Percentiles rank a stretch among this genome's conserved stretches.
Evolutionary conservation across 2,113 vertebrate genomes (phyloP).

Genomic region (Mastomys natalensis): DNA sequence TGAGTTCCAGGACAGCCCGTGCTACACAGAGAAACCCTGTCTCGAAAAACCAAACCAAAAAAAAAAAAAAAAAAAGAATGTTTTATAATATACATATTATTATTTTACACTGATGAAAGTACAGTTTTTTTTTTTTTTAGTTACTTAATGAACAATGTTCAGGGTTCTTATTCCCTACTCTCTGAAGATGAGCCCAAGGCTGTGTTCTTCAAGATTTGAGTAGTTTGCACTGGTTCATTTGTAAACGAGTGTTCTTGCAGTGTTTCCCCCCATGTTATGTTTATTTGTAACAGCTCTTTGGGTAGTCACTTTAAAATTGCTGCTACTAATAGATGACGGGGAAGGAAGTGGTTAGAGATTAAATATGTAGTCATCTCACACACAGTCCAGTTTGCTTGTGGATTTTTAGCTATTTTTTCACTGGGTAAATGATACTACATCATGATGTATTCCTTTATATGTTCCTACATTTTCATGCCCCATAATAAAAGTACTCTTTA

Average conservation of each 20-base stretch:
- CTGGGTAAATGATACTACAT: conserved; percentile 72
- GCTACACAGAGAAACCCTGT: no score
- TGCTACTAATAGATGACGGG: conserved; percentile 73
- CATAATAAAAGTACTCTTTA: conserved; percentile 85
- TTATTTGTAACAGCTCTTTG: conserved; percentile 58
- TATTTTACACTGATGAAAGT: conserved; percentile 74
- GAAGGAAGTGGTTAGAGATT: conserved; percentile 57
- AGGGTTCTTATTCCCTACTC: conserved; percentile 79
- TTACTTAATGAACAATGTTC: conserved; percentile 76
- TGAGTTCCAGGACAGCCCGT: no score
- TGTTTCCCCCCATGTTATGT: conserved; percentile 29
- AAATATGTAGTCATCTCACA: conserved; percentile 76
- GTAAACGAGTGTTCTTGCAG: conserved; percentile 75
- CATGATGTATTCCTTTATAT: conserved; percentile 52
- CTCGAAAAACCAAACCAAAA: no score
- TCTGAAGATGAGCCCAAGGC: conserved; percentile 65
- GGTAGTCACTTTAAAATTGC: conserved; percentile 68
- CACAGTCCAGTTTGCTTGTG: conserved; percentile 75
- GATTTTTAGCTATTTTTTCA: conserved; percentile 70
- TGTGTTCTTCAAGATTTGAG: conserved; percentile 66
- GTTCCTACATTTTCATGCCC: conserved; percentile 79
- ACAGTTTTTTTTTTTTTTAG: conserved; percentile 79
- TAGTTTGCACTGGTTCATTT: conserved; percentile 74
- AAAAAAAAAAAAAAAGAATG: no score
- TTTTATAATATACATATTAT: conserved; percentile 80